Conservation (phyloP, 1,140 invertebrate species). For the Gerris buenoi region DNA sequence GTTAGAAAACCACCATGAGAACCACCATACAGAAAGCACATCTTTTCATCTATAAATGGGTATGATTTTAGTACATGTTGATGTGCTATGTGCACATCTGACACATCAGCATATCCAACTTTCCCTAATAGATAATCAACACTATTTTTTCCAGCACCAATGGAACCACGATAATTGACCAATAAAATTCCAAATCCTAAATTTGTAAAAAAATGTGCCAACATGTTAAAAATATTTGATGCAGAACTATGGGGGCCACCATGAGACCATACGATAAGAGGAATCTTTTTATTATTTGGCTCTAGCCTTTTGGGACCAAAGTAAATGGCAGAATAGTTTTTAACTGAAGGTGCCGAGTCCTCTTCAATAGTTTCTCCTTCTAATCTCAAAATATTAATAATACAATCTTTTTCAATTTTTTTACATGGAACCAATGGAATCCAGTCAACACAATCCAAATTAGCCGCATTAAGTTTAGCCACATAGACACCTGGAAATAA, state of each 20-base stretch:
- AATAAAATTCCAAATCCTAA: slow-evolving; percentile 51
- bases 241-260: slow-evolving; percentile 63
- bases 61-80: slow-evolving; percentile 35
- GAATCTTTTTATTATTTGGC: neutral
- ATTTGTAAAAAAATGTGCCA: slow-evolving; percentile 38
- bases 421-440: too few relatives aligned
- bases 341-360: too few relatives aligned
- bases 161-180: slow-evolving; percentile 79
- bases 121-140: slow-evolving; percentile 56
- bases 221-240: slow-evolving; percentile 40
- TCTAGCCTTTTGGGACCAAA: neutral
- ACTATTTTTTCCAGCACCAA: slow-evolving; percentile 58
- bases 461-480: too few relatives aligned
- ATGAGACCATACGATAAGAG: slow-evolving; percentile 53
- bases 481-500: neutral
- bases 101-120: slow-evolving; percentile 63
- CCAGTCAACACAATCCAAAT: too few relatives aligned
- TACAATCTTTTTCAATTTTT: too few relatives aligned
- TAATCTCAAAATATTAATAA: too few relatives aligned
- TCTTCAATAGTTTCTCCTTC: too few relatives aligned
- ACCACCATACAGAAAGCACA: slow-evolving; percentile 51
- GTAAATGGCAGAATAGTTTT: neutral
- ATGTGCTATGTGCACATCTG: slow-evolving; percentile 54
- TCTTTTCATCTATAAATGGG: slow-evolving; percentile 37
- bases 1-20: slow-evolving; percentile 86